Evolutionary conservation across 2,888 invertebrate species (phyloP).

Genomic region (Drosophila nr. perissopoda): DNA sequence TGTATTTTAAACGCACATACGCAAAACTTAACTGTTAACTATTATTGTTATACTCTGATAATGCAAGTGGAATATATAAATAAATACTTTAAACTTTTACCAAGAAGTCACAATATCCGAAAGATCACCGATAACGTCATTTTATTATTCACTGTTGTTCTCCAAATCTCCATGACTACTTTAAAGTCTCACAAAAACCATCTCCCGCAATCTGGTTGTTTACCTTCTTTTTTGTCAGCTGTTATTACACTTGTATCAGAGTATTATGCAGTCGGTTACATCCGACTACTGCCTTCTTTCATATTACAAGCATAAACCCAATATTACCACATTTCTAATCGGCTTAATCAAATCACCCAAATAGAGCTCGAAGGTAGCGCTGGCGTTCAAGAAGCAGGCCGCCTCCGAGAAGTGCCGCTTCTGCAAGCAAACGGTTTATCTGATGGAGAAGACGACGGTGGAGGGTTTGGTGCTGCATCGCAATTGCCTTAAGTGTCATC

Average conservation of each 20-base stretch:
- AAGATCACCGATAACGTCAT: background rate
- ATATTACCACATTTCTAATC: constrained; percentile 9
- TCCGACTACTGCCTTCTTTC: background rate
- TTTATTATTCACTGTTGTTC: background rate
- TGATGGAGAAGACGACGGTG: constrained; percentile 95
- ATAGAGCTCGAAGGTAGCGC: constrained; percentile 87
- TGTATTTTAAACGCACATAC: constrained; percentile 28
- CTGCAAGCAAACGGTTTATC: constrained; percentile 95
- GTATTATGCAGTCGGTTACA: background rate
- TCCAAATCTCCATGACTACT: background rate
- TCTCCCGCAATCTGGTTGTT: background rate
- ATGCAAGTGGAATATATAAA: background rate
- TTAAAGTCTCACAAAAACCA: background rate
- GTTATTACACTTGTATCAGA: background rate
- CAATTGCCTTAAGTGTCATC: constrained; percentile 97
- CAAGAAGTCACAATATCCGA: background rate
- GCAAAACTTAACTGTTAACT: constrained; percentile 14
- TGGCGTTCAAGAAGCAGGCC: constrained; percentile 88
- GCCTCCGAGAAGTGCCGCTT: constrained; percentile 93
- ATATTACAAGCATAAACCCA: background rate
- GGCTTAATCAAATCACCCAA: constrained; percentile 1
- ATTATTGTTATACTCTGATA: constrained; percentile 5
- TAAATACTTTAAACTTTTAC: background rate
- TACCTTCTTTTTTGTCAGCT: background rate
- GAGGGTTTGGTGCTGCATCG: constrained; percentile 96